Conservation (phyloP, 1,140 invertebrate species). For the Belonocnema kinseyi region DNA sequence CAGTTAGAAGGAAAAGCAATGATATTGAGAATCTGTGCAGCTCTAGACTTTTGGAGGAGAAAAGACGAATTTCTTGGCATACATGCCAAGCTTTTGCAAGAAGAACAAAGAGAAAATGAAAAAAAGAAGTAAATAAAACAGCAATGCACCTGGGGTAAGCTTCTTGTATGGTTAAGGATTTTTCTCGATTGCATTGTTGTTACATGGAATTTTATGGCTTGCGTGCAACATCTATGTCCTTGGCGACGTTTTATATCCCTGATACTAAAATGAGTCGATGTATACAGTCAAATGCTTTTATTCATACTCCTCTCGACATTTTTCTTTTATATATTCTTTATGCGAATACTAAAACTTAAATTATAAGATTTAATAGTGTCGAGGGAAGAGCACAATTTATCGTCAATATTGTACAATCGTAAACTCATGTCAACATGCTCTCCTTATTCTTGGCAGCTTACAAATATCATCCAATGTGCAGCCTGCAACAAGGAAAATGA, state of each 20-base stretch:
- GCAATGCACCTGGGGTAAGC: slow-evolving; percentile 25
- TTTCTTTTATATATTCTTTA: slow-evolving; percentile 30
- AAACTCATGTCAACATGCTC: slow-evolving; percentile 16
- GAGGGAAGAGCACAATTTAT: slow-evolving; percentile 16
- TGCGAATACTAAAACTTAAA: slow-evolving; percentile 20
- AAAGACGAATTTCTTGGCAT: slow-evolving; percentile 5
- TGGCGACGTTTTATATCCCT: slow-evolving; percentile 29
- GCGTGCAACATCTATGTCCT: slow-evolving; percentile 28
- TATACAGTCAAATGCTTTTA: not conserved
- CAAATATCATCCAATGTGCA: not conserved
- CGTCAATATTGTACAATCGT: slow-evolving; percentile 3
- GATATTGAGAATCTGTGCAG: not conserved
- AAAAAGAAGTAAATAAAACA: slow-evolving; percentile 17
- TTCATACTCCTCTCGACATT: slow-evolving; percentile 21
- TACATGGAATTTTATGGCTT: slow-evolving; percentile 16
- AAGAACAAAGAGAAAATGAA: slow-evolving; percentile 28
- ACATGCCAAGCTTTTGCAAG: not conserved
- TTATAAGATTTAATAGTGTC: slow-evolving; percentile 30
- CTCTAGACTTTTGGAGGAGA: not conserved
- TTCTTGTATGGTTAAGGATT: slow-evolving; percentile 28
- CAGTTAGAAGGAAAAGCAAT: slow-evolving; percentile 6
- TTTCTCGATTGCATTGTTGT: slow-evolving; percentile 25
- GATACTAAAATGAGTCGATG: slow-evolving; percentile 25
- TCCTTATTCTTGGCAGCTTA: not conserved
- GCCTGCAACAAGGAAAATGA: no score